Base-by-base conservation (phyloP, 2,797 vertebrate species). In the Alauda arvensis region DNA sequence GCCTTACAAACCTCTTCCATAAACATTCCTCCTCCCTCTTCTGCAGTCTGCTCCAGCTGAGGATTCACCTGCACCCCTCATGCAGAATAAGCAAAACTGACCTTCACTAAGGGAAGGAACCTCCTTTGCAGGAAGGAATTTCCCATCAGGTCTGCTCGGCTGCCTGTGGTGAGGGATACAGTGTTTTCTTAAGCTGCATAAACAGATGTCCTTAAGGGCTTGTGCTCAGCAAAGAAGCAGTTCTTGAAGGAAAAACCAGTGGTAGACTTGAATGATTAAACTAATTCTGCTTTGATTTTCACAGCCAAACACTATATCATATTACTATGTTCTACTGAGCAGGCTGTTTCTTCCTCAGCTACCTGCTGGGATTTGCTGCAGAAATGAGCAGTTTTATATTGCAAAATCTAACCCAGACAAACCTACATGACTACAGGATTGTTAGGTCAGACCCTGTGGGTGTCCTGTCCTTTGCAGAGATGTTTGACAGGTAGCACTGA, bases 91-190 rank as follows among this genome's bases (percentile, higher is more conserved):
- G 17, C 12, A 69, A 59, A 83, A 66, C 10, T 42, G 33, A 55
- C 56, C 18, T 56, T 51, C n/a, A 17, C 8, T 19, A 49, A 51
- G 20, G 12, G 10, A 63, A 77, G 17, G 13, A 7, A 45, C 17
- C 14, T 37, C n/a, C 18, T 82, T 39, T 53, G 17, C 3, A 3
- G n/a, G 9, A 31, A 3, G 6, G 34, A 68, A 8, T 42, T 83
- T 76, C 28, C 59, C 2, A 2, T 51, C 21, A 51, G 3, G 14
- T 51, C n/a, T 87, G 39, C 29, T 25, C 29, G 19, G 59, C 55
- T 7, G 4, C 3, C 0, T 53, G 1, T 4, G 3, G 19, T 4
- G 11, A 61, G 18, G 33, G 6, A 40, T 43, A 48, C 0, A 3
- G 10, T 82, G 37, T 67, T 46, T 71, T 65, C 18, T 83, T 51